Conservation (phyloP, 2,113 vertebrate species). For the Larimichthys crocea region DNA sequence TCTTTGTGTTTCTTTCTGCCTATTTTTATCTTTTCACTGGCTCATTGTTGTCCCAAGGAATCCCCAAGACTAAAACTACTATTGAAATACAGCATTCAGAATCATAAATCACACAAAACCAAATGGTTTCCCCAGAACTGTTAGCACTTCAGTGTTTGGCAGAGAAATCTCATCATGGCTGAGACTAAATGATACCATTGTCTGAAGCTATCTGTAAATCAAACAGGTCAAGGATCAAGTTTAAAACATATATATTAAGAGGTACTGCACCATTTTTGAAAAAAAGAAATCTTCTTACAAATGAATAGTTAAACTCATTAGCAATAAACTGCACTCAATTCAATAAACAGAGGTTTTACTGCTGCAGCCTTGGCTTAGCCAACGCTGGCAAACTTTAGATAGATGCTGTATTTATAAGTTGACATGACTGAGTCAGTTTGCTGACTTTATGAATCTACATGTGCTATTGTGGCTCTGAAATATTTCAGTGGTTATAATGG, state of each 20-base stretch:
- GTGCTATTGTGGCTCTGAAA: no score
- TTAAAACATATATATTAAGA: background rate
- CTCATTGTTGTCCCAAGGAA: background rate
- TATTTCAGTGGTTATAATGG: background rate
- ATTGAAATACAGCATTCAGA: background rate
- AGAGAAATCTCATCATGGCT: background rate
- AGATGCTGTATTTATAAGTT: background rate
- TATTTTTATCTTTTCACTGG: background rate
- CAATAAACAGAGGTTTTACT: background rate
- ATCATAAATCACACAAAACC: slow-evolving; percentile 15
- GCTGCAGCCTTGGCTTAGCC: background rate
- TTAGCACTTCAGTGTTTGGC: background rate
- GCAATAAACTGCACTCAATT: background rate
- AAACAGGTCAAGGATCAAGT: background rate
- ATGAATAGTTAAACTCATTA: background rate
- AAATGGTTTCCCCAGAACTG: background rate
- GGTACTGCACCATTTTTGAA: background rate
- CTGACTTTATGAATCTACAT: background rate
- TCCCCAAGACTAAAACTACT: background rate
- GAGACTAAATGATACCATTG: background rate
- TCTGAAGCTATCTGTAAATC: background rate
- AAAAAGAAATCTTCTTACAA: background rate
- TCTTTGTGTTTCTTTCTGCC: slow-evolving; percentile 16
- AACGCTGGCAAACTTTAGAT: background rate
- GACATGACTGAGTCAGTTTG: background rate